phyloP scores from a whole-genome alignment of 2,797 vertebrate genomes.

The Myripristis murdjan region DNA sequence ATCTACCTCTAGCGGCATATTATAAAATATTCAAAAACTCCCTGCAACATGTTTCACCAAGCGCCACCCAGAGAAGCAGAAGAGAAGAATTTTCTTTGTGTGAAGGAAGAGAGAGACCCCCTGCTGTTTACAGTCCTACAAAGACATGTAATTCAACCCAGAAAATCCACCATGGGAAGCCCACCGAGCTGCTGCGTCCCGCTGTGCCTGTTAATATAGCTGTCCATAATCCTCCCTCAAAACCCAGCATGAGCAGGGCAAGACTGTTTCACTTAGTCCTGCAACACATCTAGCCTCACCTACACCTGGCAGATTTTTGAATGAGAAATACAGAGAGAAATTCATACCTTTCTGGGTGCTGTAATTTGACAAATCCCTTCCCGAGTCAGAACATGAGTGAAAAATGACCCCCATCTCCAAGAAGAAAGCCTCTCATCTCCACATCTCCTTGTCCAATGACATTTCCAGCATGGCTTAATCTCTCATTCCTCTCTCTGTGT shows the following conservation, averaged over 20 bases:
- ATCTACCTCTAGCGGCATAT: too few species aligned
- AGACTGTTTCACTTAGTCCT: not conserved
- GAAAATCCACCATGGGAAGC: constrained; percentile 39
- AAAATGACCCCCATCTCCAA: constrained; percentile 5
- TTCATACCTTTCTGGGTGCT: not conserved
- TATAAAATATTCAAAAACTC: too few species aligned
- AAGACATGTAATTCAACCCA: constrained; percentile 51
- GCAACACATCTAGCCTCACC: not conserved
- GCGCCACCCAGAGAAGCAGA: not conserved
- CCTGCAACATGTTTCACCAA: too few species aligned
- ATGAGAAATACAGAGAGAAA: constrained; percentile 10
- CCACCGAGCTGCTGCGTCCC: constrained; percentile 16
- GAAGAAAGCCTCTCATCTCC: constrained; percentile 5
- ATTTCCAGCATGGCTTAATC: not conserved
- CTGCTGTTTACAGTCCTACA: constrained; percentile 25
- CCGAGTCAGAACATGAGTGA: not conserved
- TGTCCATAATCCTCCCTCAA: constrained; percentile 44
- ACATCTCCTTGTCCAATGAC: not conserved
- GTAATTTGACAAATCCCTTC: constrained; percentile 8
- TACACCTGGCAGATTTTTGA: not conserved
- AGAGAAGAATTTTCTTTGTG: constrained; percentile 13
- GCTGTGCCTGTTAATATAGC: constrained; percentile 44
- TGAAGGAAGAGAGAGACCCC: constrained; percentile 7
- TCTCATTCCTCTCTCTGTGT: constrained; percentile 17
- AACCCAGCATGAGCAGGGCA: constrained; percentile 2